Evolutionary conservation across 2,888 invertebrate species (phyloP), one percentile per base, ranked within the genome.

Genomic region (Dynastes tityus): DNA sequence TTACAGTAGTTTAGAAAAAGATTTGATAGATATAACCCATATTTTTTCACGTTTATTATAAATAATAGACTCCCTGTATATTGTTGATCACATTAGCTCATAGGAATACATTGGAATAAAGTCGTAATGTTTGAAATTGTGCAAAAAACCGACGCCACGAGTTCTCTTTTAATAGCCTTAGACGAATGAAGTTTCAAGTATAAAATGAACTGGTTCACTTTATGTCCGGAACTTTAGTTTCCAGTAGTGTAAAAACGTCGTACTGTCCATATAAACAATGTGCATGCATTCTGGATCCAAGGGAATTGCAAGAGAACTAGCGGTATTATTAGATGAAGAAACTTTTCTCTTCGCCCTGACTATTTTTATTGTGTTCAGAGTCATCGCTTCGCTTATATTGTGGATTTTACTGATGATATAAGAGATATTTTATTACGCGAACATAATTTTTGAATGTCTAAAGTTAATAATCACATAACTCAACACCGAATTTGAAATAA

Each of bases 151-250:
- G 49, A 11, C 3, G 32, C 32, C 13, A 51, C 27, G 16, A 51
- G n/a, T 29, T 32, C 70, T 37, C 53, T 45, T 55, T 71, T 55
- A 71, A 71, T 71, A 37, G 70, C 55, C 6, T 51, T 55, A 63
- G 65, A 51, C 64, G 53, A 51, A 32, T 16, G 73, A 61, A 71
- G 63, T 64, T 78, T 73, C 37, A 32, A 49, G 55, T 78, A 73
- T 71, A 71, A 77, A 77, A 78, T 55, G 63, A 71, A 71, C 61
- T 71, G 61, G 27, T 63, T 77, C 63, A 29, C 49, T 77, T 77
- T 77, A 63, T 71, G 22, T 71, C 71, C 68, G 9, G 45, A 77
- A 70, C 51, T 77, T 77, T 29, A 70, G 55, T 70, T 77, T 70
- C 29, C 11, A 71, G 49, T 77, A n/a, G 64, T 64, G 65, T 65